Evolutionary conservation across 2,888 invertebrate genomes (phyloP), one percentile per base, ranked within the genome.

Genomic region (Alviniconcha strummeri): DNA sequence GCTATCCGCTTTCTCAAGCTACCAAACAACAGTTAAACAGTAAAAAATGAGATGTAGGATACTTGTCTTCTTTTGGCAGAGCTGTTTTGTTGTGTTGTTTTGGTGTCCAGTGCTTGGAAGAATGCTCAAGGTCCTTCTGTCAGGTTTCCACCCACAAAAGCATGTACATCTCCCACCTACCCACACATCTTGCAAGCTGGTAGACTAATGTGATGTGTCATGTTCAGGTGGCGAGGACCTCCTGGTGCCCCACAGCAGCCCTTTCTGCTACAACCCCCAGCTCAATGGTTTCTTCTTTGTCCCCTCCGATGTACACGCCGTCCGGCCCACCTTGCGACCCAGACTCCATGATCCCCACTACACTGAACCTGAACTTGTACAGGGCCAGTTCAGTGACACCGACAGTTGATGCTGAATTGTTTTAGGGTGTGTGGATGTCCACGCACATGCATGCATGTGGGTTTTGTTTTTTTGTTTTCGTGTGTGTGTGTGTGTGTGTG

Each of bases 271-370:
- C 79, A 79, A 79, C 36, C 79, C 79, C 17, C 60, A 11, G 52
- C 7, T 79, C 11, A 64, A 11, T 5, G 64, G 36, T 52, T 79
- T 79, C 54, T 75, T 60, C 67, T 64, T 72, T 7, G 52, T 13
- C 9, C 67, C 64, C 5, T 82, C 54, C 17, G 82, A 64, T 19
- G 54, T 82, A 2, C 76, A 82, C 19, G 82, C 76, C 36, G 56
- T 57, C 57, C n/a, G 19, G 11, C 36, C 36, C 36, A 71, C 64
- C 15, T 52, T 19, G 5, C 71, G 80, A 6, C 55, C 80, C n/a
- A 77, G 19, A 11, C n/a, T 56, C 54, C 56, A 77, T 57, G 77
- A 77, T 11, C 77, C 77, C 4, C 1, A 11, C 77, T 77, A n/a
- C 77, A 77, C 6, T 9, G 57, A 56, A 57, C 77, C 77, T 19